Percentiles rank a stretch among this genome's conserved stretches.
These are phyloP conservation scores for Onthophagus sagittarius DNA, from an alignment of 2,888 invertebrate genomes.

Conservation along the genomic window DNA sequence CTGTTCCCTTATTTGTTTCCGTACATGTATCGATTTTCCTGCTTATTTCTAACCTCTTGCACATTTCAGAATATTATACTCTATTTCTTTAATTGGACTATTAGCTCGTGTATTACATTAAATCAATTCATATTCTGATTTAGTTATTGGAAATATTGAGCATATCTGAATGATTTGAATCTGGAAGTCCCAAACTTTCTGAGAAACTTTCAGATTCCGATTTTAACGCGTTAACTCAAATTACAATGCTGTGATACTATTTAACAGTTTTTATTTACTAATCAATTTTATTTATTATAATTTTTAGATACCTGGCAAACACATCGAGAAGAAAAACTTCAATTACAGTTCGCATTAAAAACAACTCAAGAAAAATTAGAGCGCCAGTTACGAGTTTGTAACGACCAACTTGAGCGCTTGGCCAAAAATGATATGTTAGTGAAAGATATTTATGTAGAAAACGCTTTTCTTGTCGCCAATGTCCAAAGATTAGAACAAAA, in stretches of 20 bases:
- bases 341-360: constrained; percentile 53
- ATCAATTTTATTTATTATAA: too few relatives aligned
- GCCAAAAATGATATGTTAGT: constrained; percentile 71
- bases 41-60: too few relatives aligned
- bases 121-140: too few relatives aligned
- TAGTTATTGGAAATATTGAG: too few relatives aligned
- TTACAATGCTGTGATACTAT: constrained; percentile 24
- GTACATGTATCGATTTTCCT: too few relatives aligned
- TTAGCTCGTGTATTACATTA: too few relatives aligned
- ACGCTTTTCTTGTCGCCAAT: constrained; percentile 70
- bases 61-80: too few relatives aligned
- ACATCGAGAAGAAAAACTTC: constrained; percentile 54
- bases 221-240: not conserved
- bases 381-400: constrained; percentile 52
- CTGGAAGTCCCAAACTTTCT: too few relatives aligned
- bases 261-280: constrained; percentile 18
- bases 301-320: constrained; percentile 54
- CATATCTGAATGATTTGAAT: too few relatives aligned
- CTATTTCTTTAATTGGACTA: too few relatives aligned
- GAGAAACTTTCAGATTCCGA: too few relatives aligned
- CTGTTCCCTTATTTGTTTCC: too few relatives aligned
- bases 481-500: constrained; percentile 57
- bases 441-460: constrained; percentile 81
- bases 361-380: constrained; percentile 55
- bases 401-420: constrained; percentile 63